These are phyloP conservation scores for Scolopax mira DNA, from an alignment of 2,113 vertebrate genomes.

Conservation along the genomic window DNA sequence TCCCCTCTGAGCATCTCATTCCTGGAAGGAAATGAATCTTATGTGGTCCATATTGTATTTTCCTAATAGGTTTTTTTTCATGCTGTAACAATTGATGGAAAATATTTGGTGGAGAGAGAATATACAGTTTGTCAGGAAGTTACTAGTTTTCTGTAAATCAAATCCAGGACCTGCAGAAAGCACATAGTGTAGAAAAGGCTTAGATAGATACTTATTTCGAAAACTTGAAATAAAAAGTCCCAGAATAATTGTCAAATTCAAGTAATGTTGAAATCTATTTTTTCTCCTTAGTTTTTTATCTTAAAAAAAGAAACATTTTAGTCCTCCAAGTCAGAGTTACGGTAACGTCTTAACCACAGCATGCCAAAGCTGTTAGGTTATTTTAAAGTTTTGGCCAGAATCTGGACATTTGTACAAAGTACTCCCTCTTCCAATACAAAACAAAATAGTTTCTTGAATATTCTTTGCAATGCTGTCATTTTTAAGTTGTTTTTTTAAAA, in stretches of 20 bases:
- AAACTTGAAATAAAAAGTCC: background rate
- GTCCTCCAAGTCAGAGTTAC: conserved; percentile 50
- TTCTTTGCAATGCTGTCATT: background rate
- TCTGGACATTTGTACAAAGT: background rate
- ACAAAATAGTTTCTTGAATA: conserved; percentile 55
- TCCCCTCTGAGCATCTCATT: background rate
- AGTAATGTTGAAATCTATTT: conserved; percentile 2
- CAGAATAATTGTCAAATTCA: background rate
- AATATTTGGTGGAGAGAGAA: conserved; percentile 6
- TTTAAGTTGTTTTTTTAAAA: background rate
- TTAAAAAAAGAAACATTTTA: conserved; percentile 39
- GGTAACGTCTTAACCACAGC: conserved; percentile 53
- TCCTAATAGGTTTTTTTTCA: background rate
- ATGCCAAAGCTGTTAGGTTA: conserved; percentile 67
- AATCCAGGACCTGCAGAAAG: background rate
- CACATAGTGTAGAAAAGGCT: background rate
- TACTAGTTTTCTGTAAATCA: conserved; percentile 20
- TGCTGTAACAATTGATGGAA: background rate
- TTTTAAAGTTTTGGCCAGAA: conserved; percentile 46
- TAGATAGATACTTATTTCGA: background rate
- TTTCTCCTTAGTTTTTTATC: background rate
- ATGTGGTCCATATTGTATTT: conserved; percentile 1
- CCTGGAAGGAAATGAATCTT: conserved; percentile 39
- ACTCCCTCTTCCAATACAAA: conserved; percentile 33
- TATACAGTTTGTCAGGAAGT: background rate